Evolutionary conservation across 2,888 invertebrate genomes (phyloP).

Genomic region (Pristionchus arcanus): DNA sequence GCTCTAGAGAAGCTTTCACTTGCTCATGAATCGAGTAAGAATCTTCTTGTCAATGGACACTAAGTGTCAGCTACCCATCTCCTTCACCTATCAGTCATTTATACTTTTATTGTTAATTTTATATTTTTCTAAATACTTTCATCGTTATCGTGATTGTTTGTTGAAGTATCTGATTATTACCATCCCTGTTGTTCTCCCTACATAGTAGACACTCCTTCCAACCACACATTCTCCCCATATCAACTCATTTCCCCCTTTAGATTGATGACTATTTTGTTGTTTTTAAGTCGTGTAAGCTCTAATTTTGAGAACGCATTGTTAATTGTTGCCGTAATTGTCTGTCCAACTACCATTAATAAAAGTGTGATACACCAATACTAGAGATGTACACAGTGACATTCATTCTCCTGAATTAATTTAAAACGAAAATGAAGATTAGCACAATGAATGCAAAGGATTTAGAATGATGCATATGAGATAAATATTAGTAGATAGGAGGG

Average conservation of each 20-base stretch:
- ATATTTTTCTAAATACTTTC: not conserved
- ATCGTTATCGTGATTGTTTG: not conserved
- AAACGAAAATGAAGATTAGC: no score
- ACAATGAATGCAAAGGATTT: no score
- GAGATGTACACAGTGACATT: no score
- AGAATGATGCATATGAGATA: no score
- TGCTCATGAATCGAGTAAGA: slow-evolving; percentile 20
- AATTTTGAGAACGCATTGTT: not conserved
- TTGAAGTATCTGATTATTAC: not conserved
- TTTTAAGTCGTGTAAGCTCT: not conserved
- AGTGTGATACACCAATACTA: not conserved
- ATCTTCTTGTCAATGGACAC: slow-evolving; percentile 2
- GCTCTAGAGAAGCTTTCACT: slow-evolving; percentile 47
- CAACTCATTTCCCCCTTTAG: not conserved
- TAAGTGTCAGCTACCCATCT: slow-evolving; percentile 4
- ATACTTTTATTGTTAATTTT: not conserved
- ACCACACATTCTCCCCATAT: not conserved
- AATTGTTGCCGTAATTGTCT: not conserved
- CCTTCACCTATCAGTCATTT: not conserved
- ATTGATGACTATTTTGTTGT: not conserved
- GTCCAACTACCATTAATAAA: not conserved
- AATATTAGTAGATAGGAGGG: no score
- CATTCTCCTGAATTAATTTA: no score
- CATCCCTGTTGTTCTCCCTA: not conserved
- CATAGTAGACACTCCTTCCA: not conserved